Percentiles rank a stretch among this genome's conserved stretches.
These are phyloP conservation scores for Rhinophrynus dorsalis DNA, from an alignment of 2,797 vertebrate species.

Conservation along the genomic window DNA sequence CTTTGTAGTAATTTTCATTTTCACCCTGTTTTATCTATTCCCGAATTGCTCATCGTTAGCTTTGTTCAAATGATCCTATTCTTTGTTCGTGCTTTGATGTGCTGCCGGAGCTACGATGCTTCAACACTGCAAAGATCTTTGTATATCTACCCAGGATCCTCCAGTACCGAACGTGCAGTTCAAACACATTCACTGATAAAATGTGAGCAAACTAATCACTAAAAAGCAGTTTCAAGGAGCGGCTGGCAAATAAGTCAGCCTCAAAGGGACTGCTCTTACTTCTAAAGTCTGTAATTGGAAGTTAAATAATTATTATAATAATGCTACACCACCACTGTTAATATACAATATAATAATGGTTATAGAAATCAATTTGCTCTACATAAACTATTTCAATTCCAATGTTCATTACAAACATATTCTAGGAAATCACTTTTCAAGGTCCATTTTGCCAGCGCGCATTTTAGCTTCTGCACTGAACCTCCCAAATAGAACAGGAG, in stretches of 20 bases:
- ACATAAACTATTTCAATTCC: no score
- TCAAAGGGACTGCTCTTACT: not conserved
- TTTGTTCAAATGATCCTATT: no score
- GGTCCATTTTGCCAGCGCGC: no score
- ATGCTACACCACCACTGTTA: not conserved
- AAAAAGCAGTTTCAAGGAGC: not conserved
- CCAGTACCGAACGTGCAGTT: not conserved
- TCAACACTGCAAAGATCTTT: not conserved
- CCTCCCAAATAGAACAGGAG: no score
- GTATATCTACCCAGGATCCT: not conserved
- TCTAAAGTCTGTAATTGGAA: not conserved
- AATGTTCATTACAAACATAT: no score
- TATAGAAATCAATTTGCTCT: no score
- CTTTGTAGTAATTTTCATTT: no score
- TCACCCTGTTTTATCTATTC: no score
- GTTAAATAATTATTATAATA: not conserved
- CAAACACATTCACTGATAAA: not conserved
- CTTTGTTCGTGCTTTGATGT: not conserved
- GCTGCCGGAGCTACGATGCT: not conserved
- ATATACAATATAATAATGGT: not conserved
- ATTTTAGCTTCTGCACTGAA: no score
- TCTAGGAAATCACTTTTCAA: no score
- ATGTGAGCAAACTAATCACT: not conserved
- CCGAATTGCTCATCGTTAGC: no score
- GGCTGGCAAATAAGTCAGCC: not conserved